Percentiles rank a stretch among this genome's conserved stretches.
phyloP scores from a whole-genome alignment of 2,888 invertebrate genomes.

The Dexiosoma caninum region DNA sequence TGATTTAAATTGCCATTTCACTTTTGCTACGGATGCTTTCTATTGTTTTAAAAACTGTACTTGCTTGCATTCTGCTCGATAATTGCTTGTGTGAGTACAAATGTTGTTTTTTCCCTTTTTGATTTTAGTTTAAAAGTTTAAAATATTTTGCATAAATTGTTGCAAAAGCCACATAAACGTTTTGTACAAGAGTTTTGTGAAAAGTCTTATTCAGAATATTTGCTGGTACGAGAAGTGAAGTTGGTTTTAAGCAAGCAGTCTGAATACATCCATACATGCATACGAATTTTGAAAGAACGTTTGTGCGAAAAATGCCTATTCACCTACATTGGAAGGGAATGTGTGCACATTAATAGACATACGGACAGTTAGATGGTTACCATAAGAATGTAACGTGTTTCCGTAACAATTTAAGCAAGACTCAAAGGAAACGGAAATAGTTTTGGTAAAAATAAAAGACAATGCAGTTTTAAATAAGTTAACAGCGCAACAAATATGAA shows the following conservation, averaged over 20 bases:
- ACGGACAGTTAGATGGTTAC: constrained; percentile 19
- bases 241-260: constrained; percentile 19
- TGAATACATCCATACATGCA: background rate
- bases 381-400: constrained; percentile 59
- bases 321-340: constrained; percentile 28
- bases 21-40: constrained; percentile 11
- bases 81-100: constrained; percentile 45
- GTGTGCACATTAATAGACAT: background rate
- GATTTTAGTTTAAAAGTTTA: constrained; percentile 55
- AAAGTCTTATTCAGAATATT: constrained; percentile 46
- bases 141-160: constrained; percentile 60
- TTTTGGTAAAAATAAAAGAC: constrained; percentile 33
- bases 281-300: background rate
- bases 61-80: constrained; percentile 31
- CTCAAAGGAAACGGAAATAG: constrained; percentile 56
- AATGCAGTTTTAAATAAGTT: background rate
- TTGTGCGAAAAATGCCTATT: constrained; percentile 5
- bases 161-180: constrained; percentile 58
- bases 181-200: constrained; percentile 42
- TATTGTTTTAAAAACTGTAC: constrained; percentile 48
- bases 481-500: background rate
- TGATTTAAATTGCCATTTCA: background rate
- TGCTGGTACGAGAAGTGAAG: constrained; percentile 27
- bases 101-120: constrained; percentile 21
- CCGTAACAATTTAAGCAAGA: constrained; percentile 51